phyloP scores from a whole-genome alignment of 2,888 invertebrate species.

The Archips crataeganus region DNA sequence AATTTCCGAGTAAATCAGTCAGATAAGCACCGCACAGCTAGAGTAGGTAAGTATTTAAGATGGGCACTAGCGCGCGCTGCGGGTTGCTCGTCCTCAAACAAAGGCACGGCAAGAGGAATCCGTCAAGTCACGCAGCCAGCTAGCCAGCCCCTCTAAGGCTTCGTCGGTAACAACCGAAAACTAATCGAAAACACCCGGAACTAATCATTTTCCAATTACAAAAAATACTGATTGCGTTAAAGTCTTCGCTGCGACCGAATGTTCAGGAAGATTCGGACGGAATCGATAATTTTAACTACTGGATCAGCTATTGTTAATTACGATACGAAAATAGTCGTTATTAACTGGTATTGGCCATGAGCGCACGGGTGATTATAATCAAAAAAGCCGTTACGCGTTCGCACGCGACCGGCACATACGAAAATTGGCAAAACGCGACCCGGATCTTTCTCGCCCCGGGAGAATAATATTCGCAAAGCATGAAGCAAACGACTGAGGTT shows the following conservation, averaged over 20 bases:
- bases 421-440: constrained; percentile 52
- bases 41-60: background rate
- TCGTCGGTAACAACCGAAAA: constrained; percentile 68
- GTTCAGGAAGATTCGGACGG: constrained; percentile 15
- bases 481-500: background rate
- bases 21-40: background rate
- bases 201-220: constrained; percentile 80
- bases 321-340: constrained; percentile 6
- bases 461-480: background rate
- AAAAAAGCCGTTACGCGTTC: constrained; percentile 49
- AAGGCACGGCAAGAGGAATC: constrained; percentile 74
- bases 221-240: constrained; percentile 70
- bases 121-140: constrained; percentile 76
- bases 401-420: constrained; percentile 47
- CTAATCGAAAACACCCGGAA: constrained; percentile 82
- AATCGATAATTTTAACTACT: constrained; percentile 12
- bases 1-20: background rate
- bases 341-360: constrained; percentile 27
- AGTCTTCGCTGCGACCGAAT: constrained; percentile 59
- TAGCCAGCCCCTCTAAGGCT: constrained; percentile 54
- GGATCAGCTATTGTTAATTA: constrained; percentile 1
- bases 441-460: constrained; percentile 62
- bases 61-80: constrained; percentile 17
- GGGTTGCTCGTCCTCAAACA: constrained; percentile 66
- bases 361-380: constrained; percentile 21